Conservation (phyloP, 1,140 invertebrate species). For the Campoletis sonorensis region DNA sequence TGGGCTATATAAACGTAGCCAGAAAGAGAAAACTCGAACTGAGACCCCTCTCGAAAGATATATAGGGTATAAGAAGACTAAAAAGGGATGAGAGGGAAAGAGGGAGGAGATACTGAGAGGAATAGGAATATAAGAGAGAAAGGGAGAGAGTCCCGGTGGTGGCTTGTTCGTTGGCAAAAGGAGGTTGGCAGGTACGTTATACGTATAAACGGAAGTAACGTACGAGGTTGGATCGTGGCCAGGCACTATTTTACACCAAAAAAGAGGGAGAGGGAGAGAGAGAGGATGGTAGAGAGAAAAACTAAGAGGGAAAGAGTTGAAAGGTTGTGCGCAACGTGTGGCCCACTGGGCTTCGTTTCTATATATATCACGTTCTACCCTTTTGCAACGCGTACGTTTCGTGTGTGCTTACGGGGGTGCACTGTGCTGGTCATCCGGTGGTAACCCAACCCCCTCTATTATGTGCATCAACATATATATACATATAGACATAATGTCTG, state of each 20-base stretch:
- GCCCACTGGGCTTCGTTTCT: constrained; percentile 17
- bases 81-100: constrained; percentile 6
- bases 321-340: constrained; percentile 46
- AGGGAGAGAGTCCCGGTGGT: constrained; percentile 41
- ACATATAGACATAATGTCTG: constrained; percentile 52
- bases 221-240: constrained; percentile 68
- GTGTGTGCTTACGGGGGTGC: constrained; percentile 22
- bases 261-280: constrained; percentile 1
- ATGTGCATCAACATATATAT: neutral
- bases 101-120: constrained; percentile 26
- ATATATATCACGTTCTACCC: constrained; percentile 13
- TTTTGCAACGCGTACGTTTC: constrained; percentile 5
- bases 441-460: constrained; percentile 61
- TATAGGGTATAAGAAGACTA: constrained; percentile 33
- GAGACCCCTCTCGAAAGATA: constrained; percentile 33
- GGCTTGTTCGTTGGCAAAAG: constrained; percentile 47
- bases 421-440: constrained; percentile 52
- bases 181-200: constrained; percentile 64
- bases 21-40: constrained; percentile 35
- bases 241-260: constrained; percentile 67
- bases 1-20: constrained; percentile 17
- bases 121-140: neutral
- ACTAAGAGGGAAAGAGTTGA: neutral
- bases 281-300: neutral
- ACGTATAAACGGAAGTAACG: constrained; percentile 68